These are phyloP conservation scores for Strix uralensis DNA, from an alignment of 2,113 vertebrate species.

Conservation along the genomic window DNA sequence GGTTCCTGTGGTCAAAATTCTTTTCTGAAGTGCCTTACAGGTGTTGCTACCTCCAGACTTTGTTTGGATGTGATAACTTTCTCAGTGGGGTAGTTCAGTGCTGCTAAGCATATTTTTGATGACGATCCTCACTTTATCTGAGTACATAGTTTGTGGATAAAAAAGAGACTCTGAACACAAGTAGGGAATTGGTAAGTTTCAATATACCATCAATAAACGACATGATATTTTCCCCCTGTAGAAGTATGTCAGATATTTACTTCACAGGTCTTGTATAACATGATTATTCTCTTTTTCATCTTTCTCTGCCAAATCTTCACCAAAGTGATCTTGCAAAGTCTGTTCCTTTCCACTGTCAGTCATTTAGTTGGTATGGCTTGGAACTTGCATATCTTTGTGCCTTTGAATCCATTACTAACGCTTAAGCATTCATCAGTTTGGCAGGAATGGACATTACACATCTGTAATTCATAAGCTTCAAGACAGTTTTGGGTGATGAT, in stretches of 20 bases:
- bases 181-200: neutral
- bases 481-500: conserved; percentile 44
- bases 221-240: neutral
- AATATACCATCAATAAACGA: neutral
- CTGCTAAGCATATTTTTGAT: neutral
- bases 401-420: conserved; percentile 29
- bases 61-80: neutral
- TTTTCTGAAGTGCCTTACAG: neutral
- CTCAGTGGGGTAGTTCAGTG: neutral
- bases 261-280: neutral
- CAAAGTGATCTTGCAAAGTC: neutral
- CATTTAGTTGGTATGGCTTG: neutral
- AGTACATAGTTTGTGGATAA: neutral
- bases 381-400: conserved; percentile 20
- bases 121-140: neutral
- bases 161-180: neutral
- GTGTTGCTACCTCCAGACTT: neutral
- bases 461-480: conserved; percentile 52
- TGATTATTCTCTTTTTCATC: neutral
- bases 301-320: neutral
- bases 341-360: neutral
- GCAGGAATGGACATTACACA: conserved; percentile 38
- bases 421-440: conserved; percentile 11
- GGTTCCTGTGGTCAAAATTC: neutral
- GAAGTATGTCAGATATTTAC: neutral